phyloP scores from a whole-genome alignment of 2,888 invertebrate genomes.

The Scaptomyza tumidula region DNA sequence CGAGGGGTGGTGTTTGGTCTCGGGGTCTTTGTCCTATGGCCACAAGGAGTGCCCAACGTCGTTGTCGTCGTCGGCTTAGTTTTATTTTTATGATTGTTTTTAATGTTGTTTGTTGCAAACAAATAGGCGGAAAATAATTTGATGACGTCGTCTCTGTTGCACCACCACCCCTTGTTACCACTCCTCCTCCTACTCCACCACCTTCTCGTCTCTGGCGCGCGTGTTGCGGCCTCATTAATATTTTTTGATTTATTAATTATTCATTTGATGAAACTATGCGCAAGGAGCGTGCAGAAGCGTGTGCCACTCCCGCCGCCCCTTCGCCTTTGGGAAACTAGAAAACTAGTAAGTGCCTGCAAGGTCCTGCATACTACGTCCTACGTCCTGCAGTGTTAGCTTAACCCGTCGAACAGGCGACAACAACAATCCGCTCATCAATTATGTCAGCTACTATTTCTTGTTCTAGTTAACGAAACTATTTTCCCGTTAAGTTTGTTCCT shows the following conservation, averaged over 20 bases:
- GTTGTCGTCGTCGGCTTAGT: constrained; percentile 43
- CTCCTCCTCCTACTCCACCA: not conserved
- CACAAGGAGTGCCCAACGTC: constrained; percentile 58
- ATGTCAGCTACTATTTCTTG: too few species aligned
- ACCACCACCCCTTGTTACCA: not conserved
- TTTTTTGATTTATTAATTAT: constrained; percentile 81
- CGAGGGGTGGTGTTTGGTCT: not conserved
- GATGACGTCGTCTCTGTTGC: constrained; percentile 58
- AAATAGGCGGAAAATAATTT: constrained; percentile 74
- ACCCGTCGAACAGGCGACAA: too few species aligned
- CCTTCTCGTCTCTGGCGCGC: constrained; percentile 34
- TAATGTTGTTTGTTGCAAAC: constrained; percentile 78
- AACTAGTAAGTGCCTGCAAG: constrained; percentile 25
- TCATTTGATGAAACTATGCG: constrained; percentile 58
- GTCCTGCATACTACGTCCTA: constrained; percentile 7
- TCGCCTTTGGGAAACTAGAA: not conserved
- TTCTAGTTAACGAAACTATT: too few species aligned
- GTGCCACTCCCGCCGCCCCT: not conserved
- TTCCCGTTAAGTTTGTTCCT: not conserved
- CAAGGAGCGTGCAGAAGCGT: constrained; percentile 45
- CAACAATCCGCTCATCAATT: too few species aligned
- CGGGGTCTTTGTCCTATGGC: constrained; percentile 14
- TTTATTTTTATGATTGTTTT: constrained; percentile 76
- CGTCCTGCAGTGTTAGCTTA: too few species aligned
- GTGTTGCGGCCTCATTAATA: constrained; percentile 78